Conservation (phyloP, 2,113 vertebrate genomes). For the Psittacara wagleri region DNA sequence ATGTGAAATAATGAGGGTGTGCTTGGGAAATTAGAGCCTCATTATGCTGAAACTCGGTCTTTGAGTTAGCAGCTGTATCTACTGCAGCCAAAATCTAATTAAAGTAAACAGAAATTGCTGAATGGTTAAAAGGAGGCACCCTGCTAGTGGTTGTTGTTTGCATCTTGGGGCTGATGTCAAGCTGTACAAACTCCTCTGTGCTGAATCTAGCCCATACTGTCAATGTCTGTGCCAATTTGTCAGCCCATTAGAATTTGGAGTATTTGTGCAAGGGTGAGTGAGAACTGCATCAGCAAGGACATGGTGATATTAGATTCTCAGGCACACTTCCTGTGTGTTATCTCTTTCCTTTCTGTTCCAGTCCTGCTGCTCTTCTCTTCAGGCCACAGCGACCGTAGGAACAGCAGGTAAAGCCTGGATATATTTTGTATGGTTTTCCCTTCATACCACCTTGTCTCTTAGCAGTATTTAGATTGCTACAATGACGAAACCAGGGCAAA, state of each 20-base stretch:
- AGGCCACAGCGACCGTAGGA: background rate
- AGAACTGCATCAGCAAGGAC: background rate
- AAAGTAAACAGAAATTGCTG: background rate
- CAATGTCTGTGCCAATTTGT: background rate
- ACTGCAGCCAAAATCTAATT: background rate
- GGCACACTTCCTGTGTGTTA: accelerated
- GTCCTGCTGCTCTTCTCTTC: background rate
- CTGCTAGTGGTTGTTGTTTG: background rate
- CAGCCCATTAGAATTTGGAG: background rate
- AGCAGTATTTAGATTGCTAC: background rate
- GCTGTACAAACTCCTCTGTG: background rate
- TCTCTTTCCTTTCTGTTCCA: background rate
- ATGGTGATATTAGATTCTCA: background rate
- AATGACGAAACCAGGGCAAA: background rate
- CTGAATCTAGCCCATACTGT: background rate
- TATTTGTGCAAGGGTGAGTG: background rate
- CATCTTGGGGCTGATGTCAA: background rate
- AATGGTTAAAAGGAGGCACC: background rate
- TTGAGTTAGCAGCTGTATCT: background rate
- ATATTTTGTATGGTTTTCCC: background rate
- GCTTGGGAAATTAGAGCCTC: slow-evolving; percentile 12
- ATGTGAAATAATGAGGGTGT: background rate
- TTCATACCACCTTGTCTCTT: background rate
- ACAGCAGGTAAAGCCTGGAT: background rate
- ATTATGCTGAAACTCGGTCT: background rate